Evolutionary conservation across 2,888 invertebrate genomes (phyloP).

Genomic region (Hirtodrosophila duncani): DNA sequence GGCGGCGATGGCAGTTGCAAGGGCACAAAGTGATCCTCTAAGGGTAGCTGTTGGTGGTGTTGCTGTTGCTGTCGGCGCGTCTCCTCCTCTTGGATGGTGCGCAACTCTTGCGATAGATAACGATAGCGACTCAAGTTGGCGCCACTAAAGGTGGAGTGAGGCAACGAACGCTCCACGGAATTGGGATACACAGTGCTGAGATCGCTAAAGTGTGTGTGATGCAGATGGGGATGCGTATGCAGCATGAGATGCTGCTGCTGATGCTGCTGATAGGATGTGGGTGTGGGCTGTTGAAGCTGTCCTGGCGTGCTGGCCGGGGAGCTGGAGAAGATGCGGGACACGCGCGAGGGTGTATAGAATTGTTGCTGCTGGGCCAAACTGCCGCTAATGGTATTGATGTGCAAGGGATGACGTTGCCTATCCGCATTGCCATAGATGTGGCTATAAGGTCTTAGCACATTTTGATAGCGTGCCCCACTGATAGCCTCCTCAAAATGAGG

Average conservation of each 20-base stretch:
- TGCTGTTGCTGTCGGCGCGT: slow-evolving; percentile 78
- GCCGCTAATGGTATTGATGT: slow-evolving; percentile 77
- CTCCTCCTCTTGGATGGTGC: slow-evolving; percentile 87
- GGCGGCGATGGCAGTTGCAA: slow-evolving; percentile 83
- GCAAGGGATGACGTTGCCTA: slow-evolving; percentile 77
- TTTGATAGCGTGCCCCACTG: slow-evolving; percentile 74
- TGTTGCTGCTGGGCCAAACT: slow-evolving; percentile 47
- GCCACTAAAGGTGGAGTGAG: slow-evolving; percentile 83
- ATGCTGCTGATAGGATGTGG: slow-evolving; percentile 63
- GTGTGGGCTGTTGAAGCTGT: no score
- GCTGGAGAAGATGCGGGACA: slow-evolving; percentile 82
- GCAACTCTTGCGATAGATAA: slow-evolving; percentile 86
- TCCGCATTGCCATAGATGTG: slow-evolving; percentile 61
- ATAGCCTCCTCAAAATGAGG: slow-evolving; percentile 33
- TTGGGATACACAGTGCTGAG: slow-evolving; percentile 91
- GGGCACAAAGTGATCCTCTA: slow-evolving; percentile 80
- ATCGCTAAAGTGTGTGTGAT: slow-evolving; percentile 85
- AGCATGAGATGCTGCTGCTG: slow-evolving; percentile 54
- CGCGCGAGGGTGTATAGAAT: slow-evolving; percentile 78
- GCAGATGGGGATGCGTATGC: slow-evolving; percentile 70
- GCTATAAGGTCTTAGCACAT: slow-evolving; percentile 61
- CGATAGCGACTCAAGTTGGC: slow-evolving; percentile 75
- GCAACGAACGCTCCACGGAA: slow-evolving; percentile 88
- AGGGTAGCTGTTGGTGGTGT: slow-evolving; percentile 21
- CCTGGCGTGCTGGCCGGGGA: slow-evolving; percentile 82